phyloP scores from a whole-genome alignment of 2,797 vertebrate genomes.

The Pipistrellus pipistrellus region DNA sequence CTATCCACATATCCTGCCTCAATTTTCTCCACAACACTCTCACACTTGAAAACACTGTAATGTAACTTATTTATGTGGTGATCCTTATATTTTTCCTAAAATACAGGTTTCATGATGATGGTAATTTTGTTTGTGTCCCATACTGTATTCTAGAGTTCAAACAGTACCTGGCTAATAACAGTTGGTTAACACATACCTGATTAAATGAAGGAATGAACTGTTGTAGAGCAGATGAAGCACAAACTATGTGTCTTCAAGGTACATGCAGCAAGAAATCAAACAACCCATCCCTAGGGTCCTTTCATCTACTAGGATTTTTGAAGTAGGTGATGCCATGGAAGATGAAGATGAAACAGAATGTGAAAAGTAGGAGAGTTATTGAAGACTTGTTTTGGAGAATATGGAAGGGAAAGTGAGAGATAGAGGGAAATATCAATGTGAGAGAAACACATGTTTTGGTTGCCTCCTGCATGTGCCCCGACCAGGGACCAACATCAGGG shows the following conservation, averaged over 20 bases:
- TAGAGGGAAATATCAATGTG: too few relatives aligned
- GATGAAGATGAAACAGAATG: background rate
- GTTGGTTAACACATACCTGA: background rate
- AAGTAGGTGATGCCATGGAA: background rate
- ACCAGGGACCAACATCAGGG: too few relatives aligned
- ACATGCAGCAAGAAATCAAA: background rate
- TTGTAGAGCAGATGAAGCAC: background rate
- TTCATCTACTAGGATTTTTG: background rate
- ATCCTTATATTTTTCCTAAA: background rate
- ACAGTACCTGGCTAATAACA: background rate
- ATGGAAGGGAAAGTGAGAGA: too few relatives aligned
- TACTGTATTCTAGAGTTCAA: background rate
- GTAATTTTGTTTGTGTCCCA: background rate
- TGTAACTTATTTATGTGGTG: background rate
- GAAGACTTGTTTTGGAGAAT: background rate
- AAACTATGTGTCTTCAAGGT: background rate
- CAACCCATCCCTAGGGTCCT: background rate
- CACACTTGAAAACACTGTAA: background rate
- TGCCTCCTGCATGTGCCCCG: too few relatives aligned
- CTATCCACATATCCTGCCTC: background rate
- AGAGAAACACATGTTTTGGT: too few relatives aligned
- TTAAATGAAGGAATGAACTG: background rate
- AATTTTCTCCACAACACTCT: background rate
- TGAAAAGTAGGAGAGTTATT: background rate
- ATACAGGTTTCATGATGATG: background rate